Conservation (phyloP, 1,140 invertebrate species). For the Drosophila pruinosa region DNA sequence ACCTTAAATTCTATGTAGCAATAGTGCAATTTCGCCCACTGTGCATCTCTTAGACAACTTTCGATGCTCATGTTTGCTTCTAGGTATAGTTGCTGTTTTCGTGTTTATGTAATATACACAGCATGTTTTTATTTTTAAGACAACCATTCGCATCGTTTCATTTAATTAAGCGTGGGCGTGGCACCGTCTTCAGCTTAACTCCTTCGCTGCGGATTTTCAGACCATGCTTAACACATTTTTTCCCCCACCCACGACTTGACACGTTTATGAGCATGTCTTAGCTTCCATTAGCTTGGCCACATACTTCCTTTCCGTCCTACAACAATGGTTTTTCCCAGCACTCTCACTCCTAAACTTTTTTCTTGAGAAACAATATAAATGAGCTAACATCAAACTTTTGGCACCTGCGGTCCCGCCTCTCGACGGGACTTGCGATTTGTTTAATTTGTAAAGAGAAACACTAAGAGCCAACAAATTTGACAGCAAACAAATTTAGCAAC, state of each 20-base stretch:
- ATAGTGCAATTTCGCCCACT: background rate
- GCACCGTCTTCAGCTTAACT: conserved; percentile 49
- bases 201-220: conserved; percentile 51
- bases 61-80: conserved; percentile 1
- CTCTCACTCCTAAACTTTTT: conserved; percentile 29
- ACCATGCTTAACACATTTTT: conserved; percentile 20
- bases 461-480: background rate
- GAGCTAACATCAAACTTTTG: conserved; percentile 61
- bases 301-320: background rate
- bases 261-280: conserved; percentile 14
- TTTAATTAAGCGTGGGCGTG: conserved; percentile 64
- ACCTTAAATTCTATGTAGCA: background rate
- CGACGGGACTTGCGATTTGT: conserved; percentile 26
- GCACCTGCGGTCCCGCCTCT: conserved; percentile 57
- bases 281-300: conserved; percentile 33
- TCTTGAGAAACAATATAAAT: conserved; percentile 60
- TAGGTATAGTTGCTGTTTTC: background rate
- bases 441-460: conserved; percentile 44
- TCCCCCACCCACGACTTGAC: background rate
- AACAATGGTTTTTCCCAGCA: background rate
- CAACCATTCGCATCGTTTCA: conserved; percentile 52
- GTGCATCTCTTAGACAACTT: conserved; percentile 3
- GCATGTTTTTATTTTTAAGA: conserved; percentile 41
- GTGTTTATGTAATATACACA: conserved; percentile 17
- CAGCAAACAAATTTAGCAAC: background rate